phyloP scores from a whole-genome alignment of 2,113 vertebrate species.

The Callopanchax toddi region DNA sequence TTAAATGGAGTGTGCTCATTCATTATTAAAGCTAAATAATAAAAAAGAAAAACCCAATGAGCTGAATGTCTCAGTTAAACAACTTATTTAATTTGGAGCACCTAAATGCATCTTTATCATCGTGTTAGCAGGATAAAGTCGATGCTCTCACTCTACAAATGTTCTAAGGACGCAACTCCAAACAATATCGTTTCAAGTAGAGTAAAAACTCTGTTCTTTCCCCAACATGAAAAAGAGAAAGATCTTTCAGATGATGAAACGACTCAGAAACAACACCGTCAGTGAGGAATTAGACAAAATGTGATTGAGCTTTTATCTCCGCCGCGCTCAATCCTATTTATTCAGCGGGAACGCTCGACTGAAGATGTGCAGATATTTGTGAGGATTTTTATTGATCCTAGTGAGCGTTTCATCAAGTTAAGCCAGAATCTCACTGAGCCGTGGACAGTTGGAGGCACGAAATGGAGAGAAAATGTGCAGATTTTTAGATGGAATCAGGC shows the following conservation, averaged over 20 bases:
- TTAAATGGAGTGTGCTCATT: background rate
- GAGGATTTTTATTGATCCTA: constrained; percentile 50
- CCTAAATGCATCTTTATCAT: too few relatives aligned
- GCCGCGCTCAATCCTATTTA: constrained; percentile 35
- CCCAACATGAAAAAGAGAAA: constrained; percentile 30
- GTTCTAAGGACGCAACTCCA: too few relatives aligned
- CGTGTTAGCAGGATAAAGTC: background rate
- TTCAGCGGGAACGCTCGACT: constrained; percentile 27
- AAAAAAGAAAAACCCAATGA: too few relatives aligned
- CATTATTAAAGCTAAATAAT: too few relatives aligned
- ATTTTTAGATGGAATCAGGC: too few relatives aligned
- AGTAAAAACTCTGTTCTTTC: constrained; percentile 2
- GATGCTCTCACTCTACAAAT: background rate
- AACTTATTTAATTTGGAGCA: too few relatives aligned
- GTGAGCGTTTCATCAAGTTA: constrained; percentile 39
- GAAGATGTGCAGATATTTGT: constrained; percentile 40
- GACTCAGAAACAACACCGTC: constrained; percentile 44
- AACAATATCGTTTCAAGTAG: background rate
- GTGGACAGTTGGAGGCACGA: constrained; percentile 8
- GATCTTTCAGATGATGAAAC: constrained; percentile 50
- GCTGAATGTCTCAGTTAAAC: too few relatives aligned
- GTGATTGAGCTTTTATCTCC: constrained; percentile 49
- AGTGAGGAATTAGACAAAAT: constrained; percentile 51
- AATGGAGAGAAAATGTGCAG: too few relatives aligned
- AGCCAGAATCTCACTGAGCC: too few relatives aligned